Conservation (phyloP, 2,797 vertebrate genomes). For the Pangasius mekongensis region DNA sequence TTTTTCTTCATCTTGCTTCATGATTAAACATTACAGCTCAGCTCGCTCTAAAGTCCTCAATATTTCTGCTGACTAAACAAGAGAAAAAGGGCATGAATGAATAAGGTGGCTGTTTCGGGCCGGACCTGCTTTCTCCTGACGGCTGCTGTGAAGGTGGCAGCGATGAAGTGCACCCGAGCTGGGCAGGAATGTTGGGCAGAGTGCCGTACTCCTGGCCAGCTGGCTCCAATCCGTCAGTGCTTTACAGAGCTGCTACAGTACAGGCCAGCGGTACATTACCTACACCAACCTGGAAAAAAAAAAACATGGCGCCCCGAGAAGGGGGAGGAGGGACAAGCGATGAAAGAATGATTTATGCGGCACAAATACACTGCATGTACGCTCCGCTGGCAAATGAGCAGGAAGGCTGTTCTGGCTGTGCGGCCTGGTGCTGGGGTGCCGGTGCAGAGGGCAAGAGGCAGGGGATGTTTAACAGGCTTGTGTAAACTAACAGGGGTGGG, state of each 20-base stretch:
- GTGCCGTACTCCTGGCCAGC: slow-evolving; percentile 53
- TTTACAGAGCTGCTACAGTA: slow-evolving; percentile 64
- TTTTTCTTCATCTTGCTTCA: slow-evolving; percentile 21
- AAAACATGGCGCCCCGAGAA: slow-evolving; percentile 51
- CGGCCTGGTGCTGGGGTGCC: slow-evolving; percentile 46
- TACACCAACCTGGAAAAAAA: slow-evolving; percentile 57
- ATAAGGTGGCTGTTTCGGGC: slow-evolving; percentile 40
- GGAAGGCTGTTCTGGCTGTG: slow-evolving; percentile 53
- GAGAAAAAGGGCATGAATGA: slow-evolving; percentile 37
- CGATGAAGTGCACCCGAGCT: slow-evolving; percentile 35
- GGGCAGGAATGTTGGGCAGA: slow-evolving; percentile 40
- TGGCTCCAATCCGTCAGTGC: slow-evolving; percentile 61
- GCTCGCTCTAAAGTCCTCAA: slow-evolving; percentile 3
- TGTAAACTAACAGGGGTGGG: slow-evolving; percentile 60
- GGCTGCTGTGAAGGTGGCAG: slow-evolving; percentile 25
- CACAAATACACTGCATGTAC: slow-evolving; percentile 54
- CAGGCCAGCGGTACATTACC: slow-evolving; percentile 48
- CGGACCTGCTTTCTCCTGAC: slow-evolving; percentile 17
- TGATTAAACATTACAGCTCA: slow-evolving; percentile 25
- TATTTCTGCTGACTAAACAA: slow-evolving; percentile 45
- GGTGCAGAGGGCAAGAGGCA: slow-evolving; percentile 49
- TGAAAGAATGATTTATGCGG: slow-evolving; percentile 69
- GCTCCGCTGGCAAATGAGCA: slow-evolving; percentile 42
- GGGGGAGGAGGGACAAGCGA: slow-evolving; percentile 38
- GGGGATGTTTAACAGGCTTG: slow-evolving; percentile 60